Percentiles rank a stretch among this genome's conserved stretches.
phyloP scores from a whole-genome alignment of 2,797 vertebrate species.

The Hippoglossus hippoglossus region DNA sequence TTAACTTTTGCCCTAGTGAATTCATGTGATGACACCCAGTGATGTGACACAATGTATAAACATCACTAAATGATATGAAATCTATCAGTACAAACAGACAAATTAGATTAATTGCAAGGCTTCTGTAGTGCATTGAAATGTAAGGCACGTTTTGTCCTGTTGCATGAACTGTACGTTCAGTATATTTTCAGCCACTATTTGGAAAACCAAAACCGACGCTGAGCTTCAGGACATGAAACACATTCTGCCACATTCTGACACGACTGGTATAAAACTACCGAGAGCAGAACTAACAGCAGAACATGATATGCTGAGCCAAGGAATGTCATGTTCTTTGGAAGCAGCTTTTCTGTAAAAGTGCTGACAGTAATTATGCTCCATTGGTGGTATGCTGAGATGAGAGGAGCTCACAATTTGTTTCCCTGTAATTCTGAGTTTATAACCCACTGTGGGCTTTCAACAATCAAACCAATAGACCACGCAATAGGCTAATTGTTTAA shows the following conservation, averaged over 20 bases:
- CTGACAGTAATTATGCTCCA: conserved; percentile 64
- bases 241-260: conserved; percentile 1
- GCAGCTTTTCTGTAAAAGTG: conserved; percentile 38
- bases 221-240: conserved; percentile 16
- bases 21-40: not conserved
- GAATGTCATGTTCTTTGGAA: conserved; percentile 61
- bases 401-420: conserved; percentile 62
- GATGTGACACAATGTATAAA: not conserved
- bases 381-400: conserved; percentile 40
- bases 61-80: too few relatives aligned
- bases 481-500: conserved; percentile 11
- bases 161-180: not conserved
- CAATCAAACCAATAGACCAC: conserved; percentile 9
- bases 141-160: not conserved
- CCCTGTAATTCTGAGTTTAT: conserved; percentile 61
- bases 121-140: not conserved
- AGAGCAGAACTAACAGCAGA: conserved; percentile 20
- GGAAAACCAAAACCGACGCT: conserved; percentile 15
- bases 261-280: conserved; percentile 41
- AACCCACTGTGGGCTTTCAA: conserved; percentile 17
- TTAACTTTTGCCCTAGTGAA: not conserved
- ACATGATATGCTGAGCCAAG: conserved; percentile 47
- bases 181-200: conserved; percentile 19
- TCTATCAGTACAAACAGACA: not conserved
- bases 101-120: not conserved